These are phyloP conservation scores for Rhingia rostrata DNA, from an alignment of 2,888 invertebrate genomes.

Conservation along the genomic window DNA sequence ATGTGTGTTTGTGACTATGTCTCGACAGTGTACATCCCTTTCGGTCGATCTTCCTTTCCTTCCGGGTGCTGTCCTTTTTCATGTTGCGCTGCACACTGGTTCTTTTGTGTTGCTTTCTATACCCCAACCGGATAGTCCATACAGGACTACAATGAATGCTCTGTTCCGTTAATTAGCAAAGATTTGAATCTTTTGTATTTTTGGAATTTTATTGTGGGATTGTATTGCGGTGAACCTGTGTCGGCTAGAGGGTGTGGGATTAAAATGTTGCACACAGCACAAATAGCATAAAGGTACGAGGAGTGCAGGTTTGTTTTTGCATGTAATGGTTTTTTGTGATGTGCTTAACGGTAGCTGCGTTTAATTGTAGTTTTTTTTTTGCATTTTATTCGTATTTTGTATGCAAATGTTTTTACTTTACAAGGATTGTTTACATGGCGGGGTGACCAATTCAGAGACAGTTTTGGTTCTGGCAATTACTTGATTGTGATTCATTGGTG, in stretches of 20 bases:
- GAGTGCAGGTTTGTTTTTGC: neutral
- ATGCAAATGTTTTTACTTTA: slow-evolving; percentile 41
- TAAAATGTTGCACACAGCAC: slow-evolving; percentile 48
- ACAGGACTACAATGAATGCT: slow-evolving; percentile 56
- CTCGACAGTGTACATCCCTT: slow-evolving; percentile 43
- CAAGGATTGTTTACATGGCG: too few relatives aligned
- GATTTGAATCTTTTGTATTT: slow-evolving; percentile 74
- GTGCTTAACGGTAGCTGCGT: slow-evolving; percentile 63
- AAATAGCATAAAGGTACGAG: slow-evolving; percentile 1
- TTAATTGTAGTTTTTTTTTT: slow-evolving; percentile 62
- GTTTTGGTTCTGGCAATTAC: too few relatives aligned
- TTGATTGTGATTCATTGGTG: too few relatives aligned
- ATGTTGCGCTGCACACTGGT: slow-evolving; percentile 5
- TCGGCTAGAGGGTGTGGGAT: slow-evolving; percentile 30
- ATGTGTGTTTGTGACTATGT: slow-evolving; percentile 39
- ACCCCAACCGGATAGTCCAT: slow-evolving; percentile 46
- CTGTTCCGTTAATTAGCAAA: slow-evolving; percentile 73
- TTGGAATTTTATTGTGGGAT: slow-evolving; percentile 66
- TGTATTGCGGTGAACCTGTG: slow-evolving; percentile 51
- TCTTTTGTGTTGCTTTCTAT: slow-evolving; percentile 27
- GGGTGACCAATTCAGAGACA: too few relatives aligned
- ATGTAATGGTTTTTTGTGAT: slow-evolving; percentile 32
- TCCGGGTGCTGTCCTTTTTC: slow-evolving; percentile 26
- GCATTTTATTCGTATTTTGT: neutral
- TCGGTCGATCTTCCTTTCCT: neutral